Evolutionary conservation across 1,140 invertebrate species (phyloP), one percentile per base, ranked within the genome.

Genomic region (Pseudomyrmex cubaensis): DNA sequence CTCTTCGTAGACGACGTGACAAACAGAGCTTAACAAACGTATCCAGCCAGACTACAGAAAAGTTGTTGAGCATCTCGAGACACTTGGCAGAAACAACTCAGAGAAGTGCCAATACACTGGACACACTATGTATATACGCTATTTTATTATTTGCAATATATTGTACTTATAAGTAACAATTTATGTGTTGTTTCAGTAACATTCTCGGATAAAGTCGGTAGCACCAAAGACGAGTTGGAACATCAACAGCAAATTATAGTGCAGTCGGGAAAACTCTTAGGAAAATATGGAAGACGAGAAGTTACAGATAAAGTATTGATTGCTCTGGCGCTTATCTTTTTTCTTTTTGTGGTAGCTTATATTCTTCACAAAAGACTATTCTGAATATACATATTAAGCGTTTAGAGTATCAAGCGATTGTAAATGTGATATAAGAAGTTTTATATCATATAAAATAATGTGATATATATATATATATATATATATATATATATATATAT

Each of bases 251-350:
- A 97, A 87, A 97, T 97, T 10, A 98, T 99, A 86, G 95, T 96
- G 13, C 98, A 98, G 91, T 98, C 98, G 0, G 96, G 97, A 80
- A 98, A 98, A 93, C 94, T 99, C 2, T 94, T 99, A 54, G 98
- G 97, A 22, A 99, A 99, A 95, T 99, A 99, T 94, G 98, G 97
- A 2, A 94, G 98, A 85, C 94, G 98, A 46, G 98, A 99, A 95
- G 97, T 98, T 72, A 99, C 99, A 0, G 98, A 99, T 92, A 99
- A 99, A 95, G 95, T 98, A 62, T 95, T 99, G 0, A 96, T 99
- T 84, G 96, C 98, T 82, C 96, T 99, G 90, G 98, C 98, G 63
- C 97, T 99, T 91, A 95, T 96, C 2, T 99, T 99, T 94, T 99
- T 99, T 93, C 95, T 99, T 82, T 97, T 97, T 9, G 98, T 97